Percentiles rank a stretch among this genome's conserved stretches.
Conservation (phyloP, 2,888 invertebrate species). For the Sabellastarte sp. region DNA sequence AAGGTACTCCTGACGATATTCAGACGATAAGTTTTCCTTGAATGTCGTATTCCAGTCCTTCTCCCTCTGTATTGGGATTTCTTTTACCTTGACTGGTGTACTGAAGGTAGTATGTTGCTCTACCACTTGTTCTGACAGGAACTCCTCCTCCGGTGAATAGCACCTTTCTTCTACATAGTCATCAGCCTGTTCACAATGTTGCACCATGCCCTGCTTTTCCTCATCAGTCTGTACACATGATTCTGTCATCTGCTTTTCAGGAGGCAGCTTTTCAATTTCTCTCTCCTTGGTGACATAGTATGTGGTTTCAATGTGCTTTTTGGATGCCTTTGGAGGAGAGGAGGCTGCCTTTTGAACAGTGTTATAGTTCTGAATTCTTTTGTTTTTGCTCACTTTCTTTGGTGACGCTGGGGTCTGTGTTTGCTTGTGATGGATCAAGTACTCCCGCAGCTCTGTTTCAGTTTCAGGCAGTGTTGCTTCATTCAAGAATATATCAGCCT, state of each 20-base stretch:
- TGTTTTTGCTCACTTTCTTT: neutral
- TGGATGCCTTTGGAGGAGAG: slow-evolving; percentile 7
- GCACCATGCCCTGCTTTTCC: neutral
- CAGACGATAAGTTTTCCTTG: too few species aligned
- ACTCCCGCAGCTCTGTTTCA: slow-evolving; percentile 9
- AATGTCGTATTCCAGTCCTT: too few species aligned
- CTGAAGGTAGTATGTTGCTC: neutral
- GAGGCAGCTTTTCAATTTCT: slow-evolving; percentile 18
- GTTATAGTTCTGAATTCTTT: neutral
- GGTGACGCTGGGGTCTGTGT: slow-evolving; percentile 15
- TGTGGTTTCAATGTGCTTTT: slow-evolving; percentile 14
- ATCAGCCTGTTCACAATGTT: too few species aligned
- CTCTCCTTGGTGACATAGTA: slow-evolving; percentile 19
- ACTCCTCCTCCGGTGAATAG: neutral
- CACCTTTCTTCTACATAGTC: neutral
- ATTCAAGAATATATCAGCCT: neutral
- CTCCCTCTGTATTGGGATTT: neutral
- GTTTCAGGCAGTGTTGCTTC: neutral
- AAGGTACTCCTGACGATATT: neutral
- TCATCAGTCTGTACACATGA: slow-evolving; percentile 15
- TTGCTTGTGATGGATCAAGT: slow-evolving; percentile 16
- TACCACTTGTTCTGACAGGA: neutral
- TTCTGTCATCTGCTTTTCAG: slow-evolving; percentile 2
- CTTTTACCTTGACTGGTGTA: neutral
- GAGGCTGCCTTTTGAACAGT: neutral